Evolutionary conservation across 2,888 invertebrate species (phyloP).

Genomic region (Trichopria drosophilae): DNA sequence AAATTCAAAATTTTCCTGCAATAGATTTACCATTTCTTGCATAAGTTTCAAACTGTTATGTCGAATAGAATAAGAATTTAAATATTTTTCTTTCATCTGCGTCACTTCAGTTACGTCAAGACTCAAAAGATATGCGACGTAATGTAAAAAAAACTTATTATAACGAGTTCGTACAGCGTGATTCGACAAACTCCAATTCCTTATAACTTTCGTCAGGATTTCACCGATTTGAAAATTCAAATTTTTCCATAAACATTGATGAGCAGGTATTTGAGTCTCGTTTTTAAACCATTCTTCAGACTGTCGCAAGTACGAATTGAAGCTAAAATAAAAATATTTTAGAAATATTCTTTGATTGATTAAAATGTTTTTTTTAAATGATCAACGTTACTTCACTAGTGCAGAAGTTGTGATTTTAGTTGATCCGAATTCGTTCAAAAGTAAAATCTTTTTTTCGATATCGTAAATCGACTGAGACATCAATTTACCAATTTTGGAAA

Average conservation of each 20-base stretch:
- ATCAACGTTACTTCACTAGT: slow-evolving; percentile 34
- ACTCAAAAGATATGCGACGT: slow-evolving; percentile 56
- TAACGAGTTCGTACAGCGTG: slow-evolving; percentile 50
- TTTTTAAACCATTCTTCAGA: slow-evolving; percentile 56
- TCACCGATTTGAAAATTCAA: slow-evolving; percentile 22
- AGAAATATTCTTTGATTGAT: slow-evolving; percentile 13
- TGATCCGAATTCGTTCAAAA: slow-evolving; percentile 46
- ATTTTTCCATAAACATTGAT: slow-evolving; percentile 37
- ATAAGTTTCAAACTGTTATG: slow-evolving; percentile 61
- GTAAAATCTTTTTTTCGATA: slow-evolving; percentile 39
- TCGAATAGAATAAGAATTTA: slow-evolving; percentile 50
- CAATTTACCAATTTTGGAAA: slow-evolving; percentile 15
- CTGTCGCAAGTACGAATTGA: slow-evolving; percentile 49
- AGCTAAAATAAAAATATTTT: slow-evolving; percentile 44
- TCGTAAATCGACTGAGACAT: slow-evolving; percentile 9
- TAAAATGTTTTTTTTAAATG: neutral
- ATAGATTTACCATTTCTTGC: slow-evolving; percentile 62
- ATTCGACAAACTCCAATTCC: slow-evolving; percentile 19
- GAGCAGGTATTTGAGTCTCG: slow-evolving; percentile 50
- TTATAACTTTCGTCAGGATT: slow-evolving; percentile 9
- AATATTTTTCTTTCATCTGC: slow-evolving; percentile 51
- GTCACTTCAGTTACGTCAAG: slow-evolving; percentile 55
- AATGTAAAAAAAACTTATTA: slow-evolving; percentile 46
- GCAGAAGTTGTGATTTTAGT: slow-evolving; percentile 16
- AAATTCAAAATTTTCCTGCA: slow-evolving; percentile 64